Conservation (phyloP, 2,113 vertebrate species). For the Cyrtonyx montezumae region DNA sequence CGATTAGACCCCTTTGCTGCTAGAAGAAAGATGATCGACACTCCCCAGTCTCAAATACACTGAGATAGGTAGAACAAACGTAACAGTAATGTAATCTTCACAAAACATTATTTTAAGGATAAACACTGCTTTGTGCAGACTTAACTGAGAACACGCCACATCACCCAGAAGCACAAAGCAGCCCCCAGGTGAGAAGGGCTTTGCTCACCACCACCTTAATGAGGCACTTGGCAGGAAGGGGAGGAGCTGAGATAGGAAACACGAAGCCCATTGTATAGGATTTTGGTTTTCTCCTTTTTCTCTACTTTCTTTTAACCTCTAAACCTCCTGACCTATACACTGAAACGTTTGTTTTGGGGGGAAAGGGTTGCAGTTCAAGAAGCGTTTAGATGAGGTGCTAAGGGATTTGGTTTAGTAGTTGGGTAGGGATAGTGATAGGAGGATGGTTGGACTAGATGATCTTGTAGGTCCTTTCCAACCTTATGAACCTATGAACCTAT, state of each 20-base stretch:
- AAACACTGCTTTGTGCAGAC: rapidly evolving
- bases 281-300: neutral
- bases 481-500: no score
- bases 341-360: neutral
- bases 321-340: rapidly evolving
- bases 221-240: neutral
- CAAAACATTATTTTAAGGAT: rapidly evolving
- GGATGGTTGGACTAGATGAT: no score
- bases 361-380: neutral
- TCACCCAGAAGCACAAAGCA: neutral
- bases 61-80: neutral
- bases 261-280: neutral
- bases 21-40: neutral
- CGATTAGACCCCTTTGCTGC: neutral
- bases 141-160: neutral
- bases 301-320: neutral
- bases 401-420: no score
- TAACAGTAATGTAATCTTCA: rapidly evolving
- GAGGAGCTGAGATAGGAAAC: neutral
- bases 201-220: rapidly evolving
- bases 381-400: no score
- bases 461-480: no score
- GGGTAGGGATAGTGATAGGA: no score
- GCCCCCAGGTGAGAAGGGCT: rapidly evolving
- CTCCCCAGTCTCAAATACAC: rapidly evolving